Conservation (phyloP, 2,888 invertebrate species). For the Embidobia sp. region DNA sequence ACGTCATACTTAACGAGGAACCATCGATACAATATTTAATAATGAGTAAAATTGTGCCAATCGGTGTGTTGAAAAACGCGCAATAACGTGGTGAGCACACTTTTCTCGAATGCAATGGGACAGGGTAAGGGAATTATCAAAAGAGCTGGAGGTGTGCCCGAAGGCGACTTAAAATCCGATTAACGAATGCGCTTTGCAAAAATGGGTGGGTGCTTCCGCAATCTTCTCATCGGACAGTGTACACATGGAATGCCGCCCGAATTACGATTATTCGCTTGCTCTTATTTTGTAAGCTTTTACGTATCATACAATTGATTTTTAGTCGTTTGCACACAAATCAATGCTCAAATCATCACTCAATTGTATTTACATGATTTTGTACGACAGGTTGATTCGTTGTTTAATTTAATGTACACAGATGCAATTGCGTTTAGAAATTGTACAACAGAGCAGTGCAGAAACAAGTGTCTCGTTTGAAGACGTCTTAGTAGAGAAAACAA, state of each 20-base stretch:
- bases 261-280: constrained; percentile 41
- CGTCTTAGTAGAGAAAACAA: too few species aligned
- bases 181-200: constrained; percentile 41
- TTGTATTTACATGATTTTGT: constrained; percentile 46
- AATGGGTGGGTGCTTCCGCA: constrained; percentile 32
- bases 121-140: constrained; percentile 40
- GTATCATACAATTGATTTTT: constrained; percentile 24
- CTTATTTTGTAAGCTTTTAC: neutral
- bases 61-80: constrained; percentile 74
- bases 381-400: constrained; percentile 48
- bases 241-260: constrained; percentile 44
- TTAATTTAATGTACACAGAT: constrained; percentile 30
- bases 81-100: constrained; percentile 71
- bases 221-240: constrained; percentile 31
- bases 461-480: too few species aligned
- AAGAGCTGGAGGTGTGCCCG: constrained; percentile 24
- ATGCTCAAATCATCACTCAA: constrained; percentile 8
- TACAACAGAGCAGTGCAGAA: neutral
- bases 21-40: constrained; percentile 79
- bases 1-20: constrained; percentile 78
- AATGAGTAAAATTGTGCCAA: constrained; percentile 77
- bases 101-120: constrained; percentile 71
- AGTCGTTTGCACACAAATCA: constrained; percentile 2
- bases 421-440: neutral
- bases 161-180: constrained; percentile 38